Conservation (phyloP, 2,888 invertebrate species). For the Rapana venosa region DNA sequence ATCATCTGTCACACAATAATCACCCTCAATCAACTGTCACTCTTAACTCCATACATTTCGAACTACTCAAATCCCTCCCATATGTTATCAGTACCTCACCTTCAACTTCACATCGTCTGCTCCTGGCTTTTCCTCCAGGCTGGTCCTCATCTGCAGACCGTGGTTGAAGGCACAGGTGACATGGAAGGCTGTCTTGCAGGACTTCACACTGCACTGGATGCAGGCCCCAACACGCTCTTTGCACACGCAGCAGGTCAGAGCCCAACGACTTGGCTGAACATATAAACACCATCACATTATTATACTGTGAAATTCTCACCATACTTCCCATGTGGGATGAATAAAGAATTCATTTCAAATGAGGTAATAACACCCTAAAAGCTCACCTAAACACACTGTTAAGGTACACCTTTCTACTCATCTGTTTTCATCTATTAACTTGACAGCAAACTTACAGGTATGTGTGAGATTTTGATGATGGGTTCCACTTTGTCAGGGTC, state of each 20-base stretch:
- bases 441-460: slow-evolving; percentile 84
- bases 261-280: slow-evolving; percentile 91
- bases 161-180: slow-evolving; percentile 99
- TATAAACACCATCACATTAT: neutral
- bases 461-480: slow-evolving; percentile 97
- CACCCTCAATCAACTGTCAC: too few relatives aligned
- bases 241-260: slow-evolving; percentile 95
- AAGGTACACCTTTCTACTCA: too few relatives aligned
- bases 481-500: slow-evolving; percentile 99
- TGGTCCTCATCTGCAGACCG: slow-evolving; percentile 97
- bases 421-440: too few relatives aligned
- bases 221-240: slow-evolving; percentile 96
- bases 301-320: too few relatives aligned
- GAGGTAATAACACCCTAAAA: too few relatives aligned
- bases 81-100: slow-evolving; percentile 44
- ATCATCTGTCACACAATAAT: too few relatives aligned
- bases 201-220: slow-evolving; percentile 98
- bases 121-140: slow-evolving; percentile 90
- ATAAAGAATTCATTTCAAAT: neutral
- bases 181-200: slow-evolving; percentile 98
- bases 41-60: too few relatives aligned
- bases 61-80: too few relatives aligned
- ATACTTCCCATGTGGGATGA: too few relatives aligned
- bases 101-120: slow-evolving; percentile 82
- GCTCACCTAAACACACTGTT: too few relatives aligned